Evolutionary conservation across 2,113 vertebrate genomes (phyloP).

Genomic region (Carassius gibelio): DNA sequence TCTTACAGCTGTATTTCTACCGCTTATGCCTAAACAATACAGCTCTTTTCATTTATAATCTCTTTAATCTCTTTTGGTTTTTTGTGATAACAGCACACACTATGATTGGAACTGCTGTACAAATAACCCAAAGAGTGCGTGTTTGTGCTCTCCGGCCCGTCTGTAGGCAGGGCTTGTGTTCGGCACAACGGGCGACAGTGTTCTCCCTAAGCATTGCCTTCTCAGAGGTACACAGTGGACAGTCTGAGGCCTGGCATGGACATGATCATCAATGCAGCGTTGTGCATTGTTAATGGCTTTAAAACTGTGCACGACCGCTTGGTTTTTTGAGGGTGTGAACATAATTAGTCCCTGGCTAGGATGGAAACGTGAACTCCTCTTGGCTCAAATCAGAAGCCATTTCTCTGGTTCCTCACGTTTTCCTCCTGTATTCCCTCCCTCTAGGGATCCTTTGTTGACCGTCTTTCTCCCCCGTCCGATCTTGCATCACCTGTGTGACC

Average conservation of each 20-base stretch:
- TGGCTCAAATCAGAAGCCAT: constrained; percentile 33
- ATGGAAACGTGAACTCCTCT: constrained; percentile 42
- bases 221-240: constrained; percentile 42
- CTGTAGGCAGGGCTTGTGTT: constrained; percentile 42
- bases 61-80: constrained; percentile 69
- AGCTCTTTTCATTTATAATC: constrained; percentile 62
- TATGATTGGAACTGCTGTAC: constrained; percentile 42
- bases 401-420: not conserved
- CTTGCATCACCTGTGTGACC: constrained; percentile 49
- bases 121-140: constrained; percentile 1
- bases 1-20: not conserved
- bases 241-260: constrained; percentile 46
- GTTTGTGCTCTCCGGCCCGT: constrained; percentile 35
- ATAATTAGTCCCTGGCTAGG: constrained; percentile 42
- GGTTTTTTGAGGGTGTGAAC: constrained; percentile 39
- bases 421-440: not conserved
- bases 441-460: constrained; percentile 9
- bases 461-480: constrained; percentile 3
- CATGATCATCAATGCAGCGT: constrained; percentile 55
- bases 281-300: constrained; percentile 58
- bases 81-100: constrained; percentile 35
- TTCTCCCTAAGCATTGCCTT: constrained; percentile 35
- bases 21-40: not conserved
- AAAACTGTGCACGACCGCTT: constrained; percentile 52
- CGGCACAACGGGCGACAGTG: constrained; percentile 59